A percentile compares a stretch with the other conserved stretches of the same genome.
Evolutionary conservation across 2,797 vertebrate genomes (phyloP).

Genomic region (Acridotheres tristis): DNA sequence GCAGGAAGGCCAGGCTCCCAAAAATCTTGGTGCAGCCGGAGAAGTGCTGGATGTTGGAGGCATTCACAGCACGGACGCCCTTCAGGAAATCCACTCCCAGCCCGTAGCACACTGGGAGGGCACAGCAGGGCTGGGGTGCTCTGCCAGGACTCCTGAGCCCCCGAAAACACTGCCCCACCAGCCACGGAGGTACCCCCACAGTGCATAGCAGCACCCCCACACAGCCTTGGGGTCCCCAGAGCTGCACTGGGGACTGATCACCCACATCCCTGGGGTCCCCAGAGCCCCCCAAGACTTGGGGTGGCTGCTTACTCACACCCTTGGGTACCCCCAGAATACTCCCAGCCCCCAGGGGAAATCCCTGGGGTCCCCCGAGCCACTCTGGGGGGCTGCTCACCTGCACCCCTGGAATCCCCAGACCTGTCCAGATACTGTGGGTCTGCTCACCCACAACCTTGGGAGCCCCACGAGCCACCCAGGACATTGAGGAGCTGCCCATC

Average conservation of each 20-base stretch:
- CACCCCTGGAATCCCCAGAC: neutral
- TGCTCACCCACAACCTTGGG: neutral
- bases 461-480: neutral
- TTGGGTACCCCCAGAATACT: neutral
- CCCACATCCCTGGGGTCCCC: too few species aligned
- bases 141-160: fast-evolving
- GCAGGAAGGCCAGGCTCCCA: conserved; percentile 90
- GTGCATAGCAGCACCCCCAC: neutral
- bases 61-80: conserved; percentile 79
- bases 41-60: conserved; percentile 88
- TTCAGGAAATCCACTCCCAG: conserved; percentile 87
- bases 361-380: too few species aligned
- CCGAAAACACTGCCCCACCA: neutral
- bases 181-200: neutral
- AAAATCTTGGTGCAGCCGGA: conserved; percentile 90
- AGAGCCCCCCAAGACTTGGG: neutral
- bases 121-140: neutral
- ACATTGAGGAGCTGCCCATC: neutral
- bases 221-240: neutral
- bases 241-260: neutral
- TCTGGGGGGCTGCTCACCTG: neutral
- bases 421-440: neutral
- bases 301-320: neutral
- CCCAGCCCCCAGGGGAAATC: neutral
- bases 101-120: conserved; percentile 87